Evolutionary conservation across 64 coral and sea anemone genomes (phyloP), one percentile per base, ranked within the genome.

Genomic region (Dendronephthya gigantea): DNA sequence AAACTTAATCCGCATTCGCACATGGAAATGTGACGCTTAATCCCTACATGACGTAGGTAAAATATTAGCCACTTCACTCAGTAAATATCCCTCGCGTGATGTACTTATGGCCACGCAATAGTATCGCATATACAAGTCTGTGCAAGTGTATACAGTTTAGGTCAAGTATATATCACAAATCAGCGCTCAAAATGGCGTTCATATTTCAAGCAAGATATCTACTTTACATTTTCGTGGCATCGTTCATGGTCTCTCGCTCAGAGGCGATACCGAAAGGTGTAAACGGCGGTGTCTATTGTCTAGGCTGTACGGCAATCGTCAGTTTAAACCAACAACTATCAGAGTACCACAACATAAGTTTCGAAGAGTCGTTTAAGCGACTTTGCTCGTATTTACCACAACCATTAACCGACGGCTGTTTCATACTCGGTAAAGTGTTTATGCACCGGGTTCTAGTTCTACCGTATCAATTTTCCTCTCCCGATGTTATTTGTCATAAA

Each of bases 401-500:
- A 7, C 37, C 52, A 48, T 39, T 72, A 50, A 88, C 83, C 9
- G 84, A 88, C 17, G 94, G 83, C 34, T 97, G 94, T 48, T 38
- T 89, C 27, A 23, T 68, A 10, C 45, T 97, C 16, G 91, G 89
- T 2, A 29, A 93, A 17, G 50, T 68, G 47, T 97, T 89, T 33
- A 91, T 93, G 75, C 87, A 91, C 23, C 92, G 90, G 45, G 91
- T 92, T 88, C 65, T 93, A 1, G 49, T 89, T 41, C 50, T 91
- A 34, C 28, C 91, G 0, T 84, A 55, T 40, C 50, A 91, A 35
- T 47, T 89, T 4, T 83, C 90, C 0, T 87, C 94, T 15, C 89
- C 94, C 0, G 94, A 97, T 82, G 89, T 97, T 11, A 89, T 97
- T 82, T 97, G 94, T 68, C 89, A 93, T 56, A 89, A 43, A 32